A percentile compares a stretch with the other conserved stretches of the same genome.
Evolutionary conservation across 2,797 vertebrate genomes (phyloP).

Genomic region (Triplophysa yarkandensis): DNA sequence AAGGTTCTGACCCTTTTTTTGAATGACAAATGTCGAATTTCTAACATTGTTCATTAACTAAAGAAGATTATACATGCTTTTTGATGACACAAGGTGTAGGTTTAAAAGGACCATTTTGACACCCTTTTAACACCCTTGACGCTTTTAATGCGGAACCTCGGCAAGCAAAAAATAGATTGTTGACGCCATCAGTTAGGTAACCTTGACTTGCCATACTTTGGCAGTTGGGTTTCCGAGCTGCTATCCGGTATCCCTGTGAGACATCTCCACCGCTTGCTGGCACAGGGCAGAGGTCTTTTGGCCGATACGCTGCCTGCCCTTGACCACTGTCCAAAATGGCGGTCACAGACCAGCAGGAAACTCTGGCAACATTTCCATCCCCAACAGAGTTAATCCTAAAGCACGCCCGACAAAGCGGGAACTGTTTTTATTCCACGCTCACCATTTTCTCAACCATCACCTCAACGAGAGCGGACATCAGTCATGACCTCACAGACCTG

Average conservation of each 20-base stretch:
- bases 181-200: constrained; percentile 47
- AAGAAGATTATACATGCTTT: not conserved
- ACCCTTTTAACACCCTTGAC: not conserved
- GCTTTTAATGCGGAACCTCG: constrained; percentile 27
- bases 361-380: constrained; percentile 42
- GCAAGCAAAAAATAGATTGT: constrained; percentile 43
- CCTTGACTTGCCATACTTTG: constrained; percentile 13
- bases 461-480: constrained; percentile 9
- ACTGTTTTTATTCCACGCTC: constrained; percentile 35
- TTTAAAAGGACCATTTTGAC: not conserved
- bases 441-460: constrained; percentile 12
- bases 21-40: not conserved
- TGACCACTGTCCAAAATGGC: constrained; percentile 56
- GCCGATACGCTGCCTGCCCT: constrained; percentile 43
- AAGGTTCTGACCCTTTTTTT: not conserved
- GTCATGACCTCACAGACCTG: constrained; percentile 29
- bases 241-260: constrained; percentile 48
- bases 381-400: constrained; percentile 36
- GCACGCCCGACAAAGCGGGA: constrained; percentile 36
- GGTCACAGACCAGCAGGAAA: constrained; percentile 32
- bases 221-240: constrained; percentile 44
- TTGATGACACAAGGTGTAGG: not conserved
- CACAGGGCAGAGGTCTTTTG: constrained; percentile 46
- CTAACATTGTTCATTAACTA: not conserved
- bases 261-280: constrained; percentile 53